Evolutionary conservation across 2,888 invertebrate species (phyloP).

Genomic region (Exocentrus adspersus): DNA sequence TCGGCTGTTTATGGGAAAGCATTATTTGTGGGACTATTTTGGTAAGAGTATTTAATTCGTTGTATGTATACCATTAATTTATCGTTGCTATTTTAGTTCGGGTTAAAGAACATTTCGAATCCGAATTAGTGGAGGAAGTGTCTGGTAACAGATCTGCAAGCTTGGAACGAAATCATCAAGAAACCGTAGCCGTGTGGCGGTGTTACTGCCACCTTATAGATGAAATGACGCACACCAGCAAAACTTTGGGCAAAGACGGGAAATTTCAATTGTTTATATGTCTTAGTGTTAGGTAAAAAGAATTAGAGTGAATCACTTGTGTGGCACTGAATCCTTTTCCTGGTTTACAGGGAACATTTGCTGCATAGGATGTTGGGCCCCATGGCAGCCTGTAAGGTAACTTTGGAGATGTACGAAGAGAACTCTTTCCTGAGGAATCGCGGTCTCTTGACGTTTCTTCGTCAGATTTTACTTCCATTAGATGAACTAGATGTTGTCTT

Average conservation of each 20-base stretch:
- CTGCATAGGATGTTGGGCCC: slow-evolving; percentile 92
- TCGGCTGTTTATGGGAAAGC: slow-evolving; percentile 90
- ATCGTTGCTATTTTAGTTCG: slow-evolving; percentile 73
- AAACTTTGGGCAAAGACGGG: slow-evolving; percentile 95
- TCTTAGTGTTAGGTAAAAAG: slow-evolving; percentile 83
- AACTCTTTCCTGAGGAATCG: slow-evolving; percentile 92
- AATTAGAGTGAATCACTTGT: slow-evolving; percentile 8
- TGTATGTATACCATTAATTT: no score
- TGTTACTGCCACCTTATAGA: slow-evolving; percentile 90
- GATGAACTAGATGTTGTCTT: slow-evolving; percentile 89
- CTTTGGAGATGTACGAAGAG: slow-evolving; percentile 95
- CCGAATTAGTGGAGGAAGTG: slow-evolving; percentile 74
- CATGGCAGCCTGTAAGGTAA: slow-evolving; percentile 89
- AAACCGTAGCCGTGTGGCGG: slow-evolving; percentile 78
- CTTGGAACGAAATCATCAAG: slow-evolving; percentile 62
- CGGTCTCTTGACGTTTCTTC: slow-evolving; percentile 85
- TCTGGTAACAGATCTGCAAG: slow-evolving; percentile 59
- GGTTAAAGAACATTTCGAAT: slow-evolving; percentile 84
- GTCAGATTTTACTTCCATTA: slow-evolving; percentile 89
- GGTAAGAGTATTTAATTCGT: no score
- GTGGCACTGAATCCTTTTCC: no score
- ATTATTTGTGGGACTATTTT: slow-evolving; percentile 98
- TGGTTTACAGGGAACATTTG: slow-evolving; percentile 88
- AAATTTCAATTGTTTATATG: slow-evolving; percentile 98
- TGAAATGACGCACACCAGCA: slow-evolving; percentile 86